phyloP scores from a whole-genome alignment of 2,888 invertebrate genomes.

The Ferdinandea cuprea region DNA sequence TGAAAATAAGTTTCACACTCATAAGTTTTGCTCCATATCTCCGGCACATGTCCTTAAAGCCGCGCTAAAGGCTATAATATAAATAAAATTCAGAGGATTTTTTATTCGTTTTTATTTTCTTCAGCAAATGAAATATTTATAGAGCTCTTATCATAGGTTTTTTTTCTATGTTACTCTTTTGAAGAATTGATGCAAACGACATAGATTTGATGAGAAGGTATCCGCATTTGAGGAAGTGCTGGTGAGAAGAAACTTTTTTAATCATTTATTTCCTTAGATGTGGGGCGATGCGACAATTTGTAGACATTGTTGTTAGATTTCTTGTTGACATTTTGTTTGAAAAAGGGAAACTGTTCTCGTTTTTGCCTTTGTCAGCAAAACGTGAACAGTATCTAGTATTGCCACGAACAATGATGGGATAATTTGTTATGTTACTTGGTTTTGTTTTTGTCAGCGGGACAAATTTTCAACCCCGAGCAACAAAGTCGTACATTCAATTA shows the following conservation, averaged over 20 bases:
- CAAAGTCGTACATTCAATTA: conserved; percentile 19
- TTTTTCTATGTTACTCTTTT: not conserved
- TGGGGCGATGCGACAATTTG: conserved; percentile 19
- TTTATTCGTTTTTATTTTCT: conserved; percentile 4
- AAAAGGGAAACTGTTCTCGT: too few species aligned
- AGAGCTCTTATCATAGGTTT: conserved; percentile 17
- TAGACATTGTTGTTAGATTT: not conserved
- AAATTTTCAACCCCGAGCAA: conserved; percentile 7
- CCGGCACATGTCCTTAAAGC: conserved; percentile 28
- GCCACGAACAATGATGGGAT: conserved; percentile 45
- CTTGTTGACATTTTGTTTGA: conserved; percentile 20
- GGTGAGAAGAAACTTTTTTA: conserved; percentile 18
- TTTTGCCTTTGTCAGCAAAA: conserved; percentile 23
- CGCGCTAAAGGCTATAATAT: conserved; percentile 31
- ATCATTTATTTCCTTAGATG: conserved; percentile 42
- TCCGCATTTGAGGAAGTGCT: not conserved
- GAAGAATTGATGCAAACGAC: conserved; percentile 22
- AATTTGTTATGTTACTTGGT: conserved; percentile 39
- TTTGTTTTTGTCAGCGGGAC: conserved; percentile 41
- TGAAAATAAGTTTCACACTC: conserved; percentile 30
- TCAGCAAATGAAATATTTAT: conserved; percentile 34
- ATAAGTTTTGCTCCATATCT: conserved; percentile 43
- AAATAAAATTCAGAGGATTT: conserved; percentile 41
- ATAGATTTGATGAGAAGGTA: conserved; percentile 20
- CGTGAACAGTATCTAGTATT: not conserved